Evolutionary conservation across 1,140 invertebrate genomes (phyloP).

Genomic region (Calliopsis andreniformis): DNA sequence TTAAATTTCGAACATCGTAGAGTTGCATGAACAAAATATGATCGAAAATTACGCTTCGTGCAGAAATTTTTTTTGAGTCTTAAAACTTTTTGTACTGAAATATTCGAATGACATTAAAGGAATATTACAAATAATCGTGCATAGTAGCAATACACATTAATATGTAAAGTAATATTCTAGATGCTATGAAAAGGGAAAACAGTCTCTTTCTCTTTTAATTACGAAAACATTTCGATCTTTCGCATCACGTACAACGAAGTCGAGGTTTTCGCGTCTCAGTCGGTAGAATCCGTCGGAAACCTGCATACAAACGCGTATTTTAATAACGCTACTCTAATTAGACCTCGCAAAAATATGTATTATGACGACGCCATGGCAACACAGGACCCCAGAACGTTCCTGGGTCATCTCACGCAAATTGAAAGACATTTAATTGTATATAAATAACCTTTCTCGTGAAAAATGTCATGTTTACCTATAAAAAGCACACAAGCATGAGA

Average conservation of each 20-base stretch:
- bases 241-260: neutral
- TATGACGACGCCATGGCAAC: neutral
- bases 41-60: slow-evolving; percentile 25
- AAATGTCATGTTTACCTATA: no score
- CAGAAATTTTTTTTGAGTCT: slow-evolving; percentile 2
- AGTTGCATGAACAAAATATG: neutral
- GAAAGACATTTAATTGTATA: no score
- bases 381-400: neutral
- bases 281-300: neutral
- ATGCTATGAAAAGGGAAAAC: neutral
- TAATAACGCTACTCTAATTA: slow-evolving; percentile 33
- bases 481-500: no score
- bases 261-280: neutral
- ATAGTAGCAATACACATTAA: slow-evolving; percentile 5
- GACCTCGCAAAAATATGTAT: neutral
- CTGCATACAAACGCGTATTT: slow-evolving; percentile 27
- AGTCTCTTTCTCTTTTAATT: neutral
- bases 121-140: slow-evolving; percentile 3
- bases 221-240: neutral
- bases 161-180: slow-evolving; percentile 1
- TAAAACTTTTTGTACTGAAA: no score
- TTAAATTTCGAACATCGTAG: slow-evolving; percentile 13
- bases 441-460: no score
- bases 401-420: slow-evolving; percentile 6
- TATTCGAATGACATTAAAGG: no score